Conservation (phyloP, 92 coral and sea anemone species). For the Galaxea fascicularis region DNA sequence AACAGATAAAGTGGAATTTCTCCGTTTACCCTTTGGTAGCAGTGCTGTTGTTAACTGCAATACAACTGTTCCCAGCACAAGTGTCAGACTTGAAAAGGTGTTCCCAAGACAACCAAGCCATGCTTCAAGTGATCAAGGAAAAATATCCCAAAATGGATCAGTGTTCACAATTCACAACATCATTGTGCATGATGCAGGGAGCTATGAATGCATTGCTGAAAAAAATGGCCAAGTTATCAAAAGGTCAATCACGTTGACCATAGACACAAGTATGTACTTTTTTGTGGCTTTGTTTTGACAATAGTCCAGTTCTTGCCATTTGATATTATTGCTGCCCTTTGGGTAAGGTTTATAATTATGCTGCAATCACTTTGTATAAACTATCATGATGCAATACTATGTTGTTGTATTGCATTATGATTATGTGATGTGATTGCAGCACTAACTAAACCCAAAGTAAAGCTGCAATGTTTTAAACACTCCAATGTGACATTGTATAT, state of each 20-base stretch:
- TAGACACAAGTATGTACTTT: conserved; percentile 5
- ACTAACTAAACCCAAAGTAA: too few relatives aligned
- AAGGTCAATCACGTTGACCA: background rate
- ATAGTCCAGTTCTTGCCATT: background rate
- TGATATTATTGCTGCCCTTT: too few relatives aligned
- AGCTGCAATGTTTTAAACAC: too few relatives aligned
- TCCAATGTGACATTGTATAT: too few relatives aligned
- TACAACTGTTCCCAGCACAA: conserved; percentile 30
- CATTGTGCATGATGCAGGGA: conserved; percentile 13
- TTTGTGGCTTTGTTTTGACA: too few relatives aligned
- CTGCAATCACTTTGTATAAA: too few relatives aligned
- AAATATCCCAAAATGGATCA: conserved; percentile 7
- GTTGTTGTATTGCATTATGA: too few relatives aligned
- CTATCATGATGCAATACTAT: too few relatives aligned
- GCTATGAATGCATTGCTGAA: conserved; percentile 22
- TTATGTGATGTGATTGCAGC: too few relatives aligned
- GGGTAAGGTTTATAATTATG: too few relatives aligned
- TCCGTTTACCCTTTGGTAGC: background rate
- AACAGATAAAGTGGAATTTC: background rate
- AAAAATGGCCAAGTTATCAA: conserved; percentile 10
- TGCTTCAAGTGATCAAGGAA: background rate
- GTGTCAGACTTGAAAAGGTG: background rate
- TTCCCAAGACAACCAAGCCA: background rate
- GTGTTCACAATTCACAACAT: conserved; percentile 10
- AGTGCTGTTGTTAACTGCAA: conserved; percentile 26